A percentile compares a stretch with the other conserved stretches of the same genome.
Evolutionary conservation across 2,888 invertebrate species (phyloP).

Genomic region (Andrena minutula): DNA sequence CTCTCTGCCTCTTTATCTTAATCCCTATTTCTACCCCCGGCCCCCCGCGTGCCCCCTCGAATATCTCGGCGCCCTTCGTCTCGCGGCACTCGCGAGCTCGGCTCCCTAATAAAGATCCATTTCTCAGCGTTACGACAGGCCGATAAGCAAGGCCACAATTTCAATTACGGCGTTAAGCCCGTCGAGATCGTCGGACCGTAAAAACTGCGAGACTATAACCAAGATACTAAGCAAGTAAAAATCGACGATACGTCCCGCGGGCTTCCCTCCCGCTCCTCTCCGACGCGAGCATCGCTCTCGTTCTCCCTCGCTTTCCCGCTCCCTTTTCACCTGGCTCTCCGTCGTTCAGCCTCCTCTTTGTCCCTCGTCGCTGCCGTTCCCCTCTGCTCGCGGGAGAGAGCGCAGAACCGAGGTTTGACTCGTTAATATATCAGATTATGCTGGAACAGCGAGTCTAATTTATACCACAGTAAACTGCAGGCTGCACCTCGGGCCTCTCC

Average conservation of each 20-base stretch:
- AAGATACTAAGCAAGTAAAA: constrained; percentile 76
- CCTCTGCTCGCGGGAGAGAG: constrained; percentile 31
- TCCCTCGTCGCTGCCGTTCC: constrained; percentile 9
- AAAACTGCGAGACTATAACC: constrained; percentile 76
- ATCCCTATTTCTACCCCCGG: constrained; percentile 28
- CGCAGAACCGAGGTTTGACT: constrained; percentile 70
- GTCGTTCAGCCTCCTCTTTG: constrained; percentile 1
- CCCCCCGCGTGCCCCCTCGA: not conserved
- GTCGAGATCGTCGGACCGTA: constrained; percentile 72
- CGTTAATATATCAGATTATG: constrained; percentile 79
- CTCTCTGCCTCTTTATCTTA: constrained; percentile 43
- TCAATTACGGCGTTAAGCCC: constrained; percentile 77
- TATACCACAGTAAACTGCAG: constrained; percentile 77
- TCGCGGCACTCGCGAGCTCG: constrained; percentile 55
- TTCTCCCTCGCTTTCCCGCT: constrained; percentile 22
- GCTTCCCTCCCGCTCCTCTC: constrained; percentile 45
- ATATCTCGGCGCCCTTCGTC: constrained; percentile 52
- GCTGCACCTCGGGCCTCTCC: constrained; percentile 68
- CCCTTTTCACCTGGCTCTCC: constrained; percentile 21
- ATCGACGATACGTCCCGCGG: constrained; percentile 76
- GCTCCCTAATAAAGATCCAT: constrained; percentile 77
- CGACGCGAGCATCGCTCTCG: not conserved
- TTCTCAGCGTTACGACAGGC: constrained; percentile 76
- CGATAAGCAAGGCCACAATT: constrained; percentile 78
- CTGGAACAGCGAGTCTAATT: constrained; percentile 78